Evolutionary conservation across 2,797 vertebrate genomes (phyloP).

Genomic region (Loriculus beryllinus): DNA sequence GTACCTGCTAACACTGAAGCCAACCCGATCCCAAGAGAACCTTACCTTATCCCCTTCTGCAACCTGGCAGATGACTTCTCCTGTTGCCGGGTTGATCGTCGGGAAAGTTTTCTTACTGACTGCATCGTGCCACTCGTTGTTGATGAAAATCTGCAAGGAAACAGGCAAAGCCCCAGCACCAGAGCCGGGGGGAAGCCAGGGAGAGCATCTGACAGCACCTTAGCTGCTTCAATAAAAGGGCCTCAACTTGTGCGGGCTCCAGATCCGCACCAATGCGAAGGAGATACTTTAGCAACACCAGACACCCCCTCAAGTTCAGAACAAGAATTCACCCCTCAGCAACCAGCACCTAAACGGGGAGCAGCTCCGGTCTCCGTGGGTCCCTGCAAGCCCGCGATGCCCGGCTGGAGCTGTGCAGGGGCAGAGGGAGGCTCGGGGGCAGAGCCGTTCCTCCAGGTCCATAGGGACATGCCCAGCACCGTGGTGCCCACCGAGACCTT

Average conservation of each 20-base stretch:
- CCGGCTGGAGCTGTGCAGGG: background rate
- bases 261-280: background rate
- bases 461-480: background rate
- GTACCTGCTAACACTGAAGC: fast-evolving
- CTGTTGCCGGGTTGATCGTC: constrained; percentile 88
- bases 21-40: background rate
- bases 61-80: constrained; percentile 92
- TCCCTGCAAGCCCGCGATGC: background rate
- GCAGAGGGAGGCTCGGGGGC: background rate
- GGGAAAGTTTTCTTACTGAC: constrained; percentile 89
- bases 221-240: background rate
- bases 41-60: constrained; percentile 89
- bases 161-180: background rate
- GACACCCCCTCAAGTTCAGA: background rate
- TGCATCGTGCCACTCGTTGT: constrained; percentile 92
- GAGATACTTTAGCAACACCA: background rate
- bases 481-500: background rate
- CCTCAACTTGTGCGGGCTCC: background rate
- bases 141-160: constrained; percentile 88
- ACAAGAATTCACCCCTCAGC: background rate
- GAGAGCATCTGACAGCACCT: background rate
- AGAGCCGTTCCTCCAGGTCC: background rate
- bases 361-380: fast-evolving
- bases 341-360: background rate
- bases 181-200: background rate